Evolutionary conservation across 2,797 vertebrate species (phyloP).

Genomic region (Rhinogobio ventralis): DNA sequence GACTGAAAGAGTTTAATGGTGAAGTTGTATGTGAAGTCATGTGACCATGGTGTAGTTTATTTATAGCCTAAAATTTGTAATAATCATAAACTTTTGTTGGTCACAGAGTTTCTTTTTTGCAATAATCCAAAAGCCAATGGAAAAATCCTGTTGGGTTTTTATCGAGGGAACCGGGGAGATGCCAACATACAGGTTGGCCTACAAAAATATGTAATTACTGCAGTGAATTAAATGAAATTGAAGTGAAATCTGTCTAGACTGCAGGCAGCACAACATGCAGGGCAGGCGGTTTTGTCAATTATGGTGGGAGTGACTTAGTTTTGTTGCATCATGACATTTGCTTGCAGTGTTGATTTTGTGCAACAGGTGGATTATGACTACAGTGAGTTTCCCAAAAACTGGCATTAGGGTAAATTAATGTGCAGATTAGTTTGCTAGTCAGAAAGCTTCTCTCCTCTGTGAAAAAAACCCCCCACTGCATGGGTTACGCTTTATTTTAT

Average conservation of each 20-base stretch:
- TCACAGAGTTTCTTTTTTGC: neutral
- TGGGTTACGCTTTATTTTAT: neutral
- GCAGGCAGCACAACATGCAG: neutral
- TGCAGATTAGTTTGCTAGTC: neutral
- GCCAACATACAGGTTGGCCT: neutral
- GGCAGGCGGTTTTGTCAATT: neutral
- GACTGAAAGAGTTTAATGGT: too few species aligned
- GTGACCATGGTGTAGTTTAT: too few species aligned
- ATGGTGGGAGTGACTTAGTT: neutral
- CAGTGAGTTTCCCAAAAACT: neutral
- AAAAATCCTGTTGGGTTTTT: neutral
- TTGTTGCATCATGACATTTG: neutral
- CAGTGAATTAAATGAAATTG: neutral
- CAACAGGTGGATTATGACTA: neutral
- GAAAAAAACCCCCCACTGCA: too few species aligned
- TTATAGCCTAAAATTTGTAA: too few species aligned
- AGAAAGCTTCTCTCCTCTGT: neutral
- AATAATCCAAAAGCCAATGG: neutral
- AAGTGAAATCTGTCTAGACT: too few species aligned
- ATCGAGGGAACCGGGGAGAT: neutral
- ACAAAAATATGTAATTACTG: neutral
- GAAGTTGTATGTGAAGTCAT: too few species aligned
- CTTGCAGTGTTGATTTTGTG: neutral
- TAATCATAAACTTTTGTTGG: too few species aligned
- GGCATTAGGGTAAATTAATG: neutral